Evolutionary conservation across 2,888 invertebrate species (phyloP).

Genomic region (Graphium colonna): DNA sequence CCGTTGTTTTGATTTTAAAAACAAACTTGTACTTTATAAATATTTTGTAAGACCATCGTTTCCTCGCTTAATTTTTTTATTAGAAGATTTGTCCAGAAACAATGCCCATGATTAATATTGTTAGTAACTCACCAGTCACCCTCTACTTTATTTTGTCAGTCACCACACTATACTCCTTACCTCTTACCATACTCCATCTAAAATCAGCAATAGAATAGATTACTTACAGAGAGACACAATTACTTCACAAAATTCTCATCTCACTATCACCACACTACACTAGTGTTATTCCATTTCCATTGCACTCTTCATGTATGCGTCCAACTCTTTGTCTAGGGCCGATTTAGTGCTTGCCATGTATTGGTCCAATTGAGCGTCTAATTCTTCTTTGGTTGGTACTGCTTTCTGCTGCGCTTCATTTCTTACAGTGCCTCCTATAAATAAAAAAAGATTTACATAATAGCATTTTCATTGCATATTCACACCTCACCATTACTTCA

Average conservation of each 20-base stretch:
- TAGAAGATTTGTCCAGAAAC: too few relatives aligned
- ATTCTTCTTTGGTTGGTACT: conserved; percentile 77
- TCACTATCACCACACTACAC: conserved; percentile 11
- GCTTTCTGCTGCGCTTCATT: conserved; percentile 30
- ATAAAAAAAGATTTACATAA: neutral
- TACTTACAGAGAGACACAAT: too few relatives aligned
- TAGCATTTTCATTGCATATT: neutral
- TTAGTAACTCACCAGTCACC: too few relatives aligned
- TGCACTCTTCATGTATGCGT: conserved; percentile 67
- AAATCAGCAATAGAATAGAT: too few relatives aligned
- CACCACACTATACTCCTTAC: too few relatives aligned
- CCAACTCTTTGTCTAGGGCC: conserved; percentile 78
- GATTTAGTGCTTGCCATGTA: conserved; percentile 85
- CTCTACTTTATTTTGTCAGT: too few relatives aligned
- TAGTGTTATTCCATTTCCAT: conserved; percentile 31
- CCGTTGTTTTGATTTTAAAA: too few relatives aligned
- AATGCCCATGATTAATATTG: too few relatives aligned
- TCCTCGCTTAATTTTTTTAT: too few relatives aligned
- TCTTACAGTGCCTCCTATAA: conserved; percentile 41
- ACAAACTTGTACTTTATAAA: too few relatives aligned
- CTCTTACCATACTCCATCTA: too few relatives aligned
- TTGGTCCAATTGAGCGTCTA: conserved; percentile 85
- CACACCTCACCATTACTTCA: neutral
- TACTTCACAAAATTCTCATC: neutral
- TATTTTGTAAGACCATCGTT: too few relatives aligned